Evolutionary conservation across 2,113 vertebrate genomes (phyloP).

Genomic region (Pseudonaja textilis): DNA sequence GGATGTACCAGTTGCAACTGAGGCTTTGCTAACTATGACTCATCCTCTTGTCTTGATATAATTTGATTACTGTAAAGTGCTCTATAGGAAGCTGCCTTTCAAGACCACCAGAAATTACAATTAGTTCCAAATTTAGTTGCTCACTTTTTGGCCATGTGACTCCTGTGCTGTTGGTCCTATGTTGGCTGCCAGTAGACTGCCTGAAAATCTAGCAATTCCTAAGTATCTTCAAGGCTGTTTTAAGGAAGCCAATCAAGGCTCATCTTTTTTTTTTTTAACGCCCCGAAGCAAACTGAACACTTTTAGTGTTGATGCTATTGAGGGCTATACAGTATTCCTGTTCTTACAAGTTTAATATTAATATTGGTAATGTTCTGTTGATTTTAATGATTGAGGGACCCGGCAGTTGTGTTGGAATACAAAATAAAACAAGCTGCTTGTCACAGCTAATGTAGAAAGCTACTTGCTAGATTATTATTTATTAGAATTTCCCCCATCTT

Average conservation of each 20-base stretch:
- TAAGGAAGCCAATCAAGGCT: not conserved
- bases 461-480: not conserved
- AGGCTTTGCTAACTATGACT: not conserved
- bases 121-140: not conserved
- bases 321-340: not conserved
- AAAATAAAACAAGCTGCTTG: not conserved
- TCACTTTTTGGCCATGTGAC: not conserved
- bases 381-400: not conserved
- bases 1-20: not conserved
- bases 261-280: not conserved
- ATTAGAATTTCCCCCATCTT: too few species aligned
- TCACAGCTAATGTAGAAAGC: not conserved
- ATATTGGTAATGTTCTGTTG: not conserved
- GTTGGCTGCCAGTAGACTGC: not conserved
- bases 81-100: not conserved
- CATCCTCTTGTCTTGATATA: not conserved
- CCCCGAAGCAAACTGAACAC: not conserved
- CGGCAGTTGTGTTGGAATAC: not conserved
- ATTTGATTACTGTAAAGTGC: not conserved
- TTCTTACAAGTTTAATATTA: not conserved
- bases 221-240: not conserved
- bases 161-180: not conserved
- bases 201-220: not conserved
- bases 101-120: not conserved
- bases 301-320: not conserved